Percentiles rank a stretch among this genome's conserved stretches.
Conservation (phyloP, 2,888 invertebrate genomes). For the Chironomus tentans region DNA sequence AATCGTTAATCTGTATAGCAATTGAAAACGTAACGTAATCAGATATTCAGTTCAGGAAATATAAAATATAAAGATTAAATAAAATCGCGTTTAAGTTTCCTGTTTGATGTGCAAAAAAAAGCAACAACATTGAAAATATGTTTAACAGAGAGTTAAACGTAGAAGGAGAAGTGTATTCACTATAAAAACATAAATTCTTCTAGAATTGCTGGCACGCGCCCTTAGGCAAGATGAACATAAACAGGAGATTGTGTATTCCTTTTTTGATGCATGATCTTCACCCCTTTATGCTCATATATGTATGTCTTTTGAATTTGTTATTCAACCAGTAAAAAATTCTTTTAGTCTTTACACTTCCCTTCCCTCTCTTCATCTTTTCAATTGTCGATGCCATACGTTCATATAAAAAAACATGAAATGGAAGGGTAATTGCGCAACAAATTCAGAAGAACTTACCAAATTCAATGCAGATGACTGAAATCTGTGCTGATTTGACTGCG, state of each 20-base stretch:
- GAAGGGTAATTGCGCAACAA: background rate
- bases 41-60: slow-evolving; percentile 11
- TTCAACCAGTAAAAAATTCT: slow-evolving; percentile 22
- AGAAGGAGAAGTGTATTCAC: slow-evolving; percentile 6
- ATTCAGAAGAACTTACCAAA: slow-evolving; percentile 28
- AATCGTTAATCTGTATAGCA: slow-evolving; percentile 28
- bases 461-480: slow-evolving; percentile 27
- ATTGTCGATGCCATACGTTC: background rate
- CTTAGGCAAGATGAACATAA: slow-evolving; percentile 10
- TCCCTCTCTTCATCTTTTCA: background rate
- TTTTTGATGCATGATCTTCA: slow-evolving; percentile 14
- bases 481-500: slow-evolving; percentile 22
- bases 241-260: background rate
- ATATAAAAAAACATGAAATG: background rate
- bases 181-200: background rate
- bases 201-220: slow-evolving; percentile 25
- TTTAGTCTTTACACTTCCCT: background rate
- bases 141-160: background rate
- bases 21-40: background rate
- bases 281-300: background rate
- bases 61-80: slow-evolving; percentile 15
- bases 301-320: background rate
- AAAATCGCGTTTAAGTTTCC: slow-evolving; percentile 11
- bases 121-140: too few relatives aligned
- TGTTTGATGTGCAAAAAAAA: slow-evolving; percentile 21